Conservation (phyloP, 2,888 invertebrate genomes). For the Homarus gammarus region DNA sequence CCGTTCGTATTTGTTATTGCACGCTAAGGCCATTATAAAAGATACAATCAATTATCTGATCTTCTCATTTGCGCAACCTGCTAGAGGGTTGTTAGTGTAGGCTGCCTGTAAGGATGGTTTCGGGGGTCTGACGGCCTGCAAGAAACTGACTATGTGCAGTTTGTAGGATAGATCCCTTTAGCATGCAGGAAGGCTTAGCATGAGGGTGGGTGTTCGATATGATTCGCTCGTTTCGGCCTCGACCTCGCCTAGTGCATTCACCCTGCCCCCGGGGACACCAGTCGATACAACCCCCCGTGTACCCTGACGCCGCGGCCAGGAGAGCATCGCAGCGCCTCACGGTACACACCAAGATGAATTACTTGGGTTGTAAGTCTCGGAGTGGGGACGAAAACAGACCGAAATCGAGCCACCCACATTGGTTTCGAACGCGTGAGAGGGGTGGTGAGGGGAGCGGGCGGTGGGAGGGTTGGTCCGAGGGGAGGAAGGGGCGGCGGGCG, state of each 20-base stretch:
- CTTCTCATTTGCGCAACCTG: conserved; percentile 35
- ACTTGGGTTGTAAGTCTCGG: too few relatives aligned
- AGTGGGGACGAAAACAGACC: background rate
- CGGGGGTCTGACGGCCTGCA: background rate
- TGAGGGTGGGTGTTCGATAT: conserved; percentile 55
- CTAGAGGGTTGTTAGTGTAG: background rate
- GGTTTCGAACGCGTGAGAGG: conserved; percentile 19
- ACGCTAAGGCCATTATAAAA: conserved; percentile 64
- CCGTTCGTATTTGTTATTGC: conserved; percentile 66
- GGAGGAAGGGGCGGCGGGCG: conserved; percentile 27
- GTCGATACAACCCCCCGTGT: background rate
- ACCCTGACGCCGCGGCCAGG: background rate
- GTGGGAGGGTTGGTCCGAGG: conserved; percentile 31
- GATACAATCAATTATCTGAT: conserved; percentile 68
- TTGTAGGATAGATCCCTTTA: conserved; percentile 27
- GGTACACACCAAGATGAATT: too few relatives aligned
- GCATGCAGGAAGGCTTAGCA: conserved; percentile 26
- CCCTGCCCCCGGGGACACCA: background rate
- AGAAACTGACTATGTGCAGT: conserved; percentile 34
- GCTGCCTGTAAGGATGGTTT: background rate
- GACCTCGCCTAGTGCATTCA: conserved; percentile 2
- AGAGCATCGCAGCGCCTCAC: too few relatives aligned
- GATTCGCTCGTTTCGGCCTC: conserved; percentile 5
- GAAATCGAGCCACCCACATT: background rate
- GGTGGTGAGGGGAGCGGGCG: conserved; percentile 32